Percentiles rank a stretch among this genome's conserved stretches.
Conservation (phyloP, 1,140 invertebrate genomes). For the Danaus plexippus region DNA sequence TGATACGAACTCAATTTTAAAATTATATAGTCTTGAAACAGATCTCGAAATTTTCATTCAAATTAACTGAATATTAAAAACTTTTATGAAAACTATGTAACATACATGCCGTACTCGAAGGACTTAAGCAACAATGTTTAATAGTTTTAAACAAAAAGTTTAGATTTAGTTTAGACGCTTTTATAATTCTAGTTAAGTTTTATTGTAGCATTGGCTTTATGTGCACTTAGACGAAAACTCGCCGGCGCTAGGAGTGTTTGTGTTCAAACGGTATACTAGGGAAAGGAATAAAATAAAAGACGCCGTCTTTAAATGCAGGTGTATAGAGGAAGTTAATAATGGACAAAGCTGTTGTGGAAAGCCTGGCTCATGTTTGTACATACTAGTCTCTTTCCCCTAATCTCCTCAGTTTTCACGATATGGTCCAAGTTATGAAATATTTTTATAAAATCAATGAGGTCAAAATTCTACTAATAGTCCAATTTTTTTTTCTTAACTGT, state of each 20-base stretch:
- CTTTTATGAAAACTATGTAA: too few relatives aligned
- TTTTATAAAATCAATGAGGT: neutral
- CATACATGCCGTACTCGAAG: too few relatives aligned
- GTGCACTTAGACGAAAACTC: constrained; percentile 20
- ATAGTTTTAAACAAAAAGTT: too few relatives aligned
- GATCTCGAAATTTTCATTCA: too few relatives aligned
- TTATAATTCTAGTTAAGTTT: constrained; percentile 1
- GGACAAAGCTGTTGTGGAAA: constrained; percentile 56
- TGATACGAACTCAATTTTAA: too few relatives aligned
- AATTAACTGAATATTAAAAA: too few relatives aligned
- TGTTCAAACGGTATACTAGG: constrained; percentile 28
- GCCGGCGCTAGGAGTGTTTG: constrained; percentile 15
- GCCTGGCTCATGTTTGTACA: constrained; percentile 51
- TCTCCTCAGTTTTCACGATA: constrained; percentile 36
- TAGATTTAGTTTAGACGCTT: too few relatives aligned
- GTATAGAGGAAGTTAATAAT: constrained; percentile 65
- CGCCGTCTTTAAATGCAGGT: constrained; percentile 58
- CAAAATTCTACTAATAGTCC: too few relatives aligned
- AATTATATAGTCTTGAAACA: too few relatives aligned
- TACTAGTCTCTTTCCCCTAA: constrained; percentile 49
- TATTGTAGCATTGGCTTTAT: constrained; percentile 17
- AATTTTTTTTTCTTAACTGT: neutral
- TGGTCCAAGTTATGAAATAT: constrained; percentile 25
- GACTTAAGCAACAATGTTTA: too few relatives aligned
- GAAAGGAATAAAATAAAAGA: constrained; percentile 46